Base-by-base conservation (phyloP, 2,888 invertebrate genomes). In the Neoitamus cyanurus region DNA sequence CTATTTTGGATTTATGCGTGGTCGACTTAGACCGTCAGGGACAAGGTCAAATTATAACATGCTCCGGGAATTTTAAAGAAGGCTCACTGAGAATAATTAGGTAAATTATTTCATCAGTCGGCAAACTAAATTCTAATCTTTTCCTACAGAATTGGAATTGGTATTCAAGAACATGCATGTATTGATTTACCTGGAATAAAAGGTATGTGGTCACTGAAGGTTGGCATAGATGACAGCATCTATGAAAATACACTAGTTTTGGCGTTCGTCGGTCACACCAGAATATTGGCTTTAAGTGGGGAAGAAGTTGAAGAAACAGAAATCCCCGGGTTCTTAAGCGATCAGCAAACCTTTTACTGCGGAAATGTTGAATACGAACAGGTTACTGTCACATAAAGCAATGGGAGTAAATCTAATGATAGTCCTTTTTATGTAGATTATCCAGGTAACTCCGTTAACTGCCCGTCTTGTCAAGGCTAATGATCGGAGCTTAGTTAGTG, bases 301-400 rank as follows among this genome's bases (percentile, higher is more conserved):
- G 99, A 99, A 90, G 99, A 99, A 91, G 98, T 99, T 0, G 99
- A 99, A 90, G 99, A 99, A 91, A 98, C 98, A 0, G 98, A 98
- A 89, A 95, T 98, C 87, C 93, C 95, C 83, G 99, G 99, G 0
- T 98, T 99, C 90, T 94, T 97, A 31, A 95, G 96, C 2, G 97
- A 97, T 88, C 95, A 97, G 87, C 98, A 99, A 90, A 98, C 99
- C 0, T 97, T 99, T 89, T 97, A 94, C 89, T 98, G 98, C 85
- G 97, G 97, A 0, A 99, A 99, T 90, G 98, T 98, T 6, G 94
- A 93, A 37, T 93, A 95, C 88, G 94, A 96, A 88, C 96, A 98
- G 90, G 94, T 99, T 83, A 92, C 11, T 58, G 20, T 7, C 7
- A 68, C 42, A 31, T 42, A 58, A 69, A 6, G n/a, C 72, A 58